A percentile compares a stretch with the other conserved stretches of the same genome.
Conservation (phyloP, 2,113 vertebrate genomes). For the Gymnorhina tibicen region DNA sequence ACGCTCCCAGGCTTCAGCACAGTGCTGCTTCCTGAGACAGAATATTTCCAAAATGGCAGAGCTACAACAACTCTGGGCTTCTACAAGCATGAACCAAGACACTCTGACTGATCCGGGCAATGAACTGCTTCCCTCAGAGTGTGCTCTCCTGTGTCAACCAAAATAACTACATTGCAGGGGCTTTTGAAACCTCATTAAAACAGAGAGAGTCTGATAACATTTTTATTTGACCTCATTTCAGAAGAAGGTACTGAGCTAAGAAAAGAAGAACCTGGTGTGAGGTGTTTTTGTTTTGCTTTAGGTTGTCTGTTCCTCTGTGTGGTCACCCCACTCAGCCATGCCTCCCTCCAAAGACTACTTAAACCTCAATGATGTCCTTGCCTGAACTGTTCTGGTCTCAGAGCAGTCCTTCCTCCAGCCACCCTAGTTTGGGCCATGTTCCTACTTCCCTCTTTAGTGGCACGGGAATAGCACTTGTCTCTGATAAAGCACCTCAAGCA, state of each 20-base stretch:
- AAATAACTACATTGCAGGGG: background rate
- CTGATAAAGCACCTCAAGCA: background rate
- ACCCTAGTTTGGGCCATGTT: background rate
- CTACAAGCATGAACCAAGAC: background rate
- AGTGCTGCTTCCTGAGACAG: background rate
- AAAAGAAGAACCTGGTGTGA: background rate
- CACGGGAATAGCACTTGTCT: background rate
- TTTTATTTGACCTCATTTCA: background rate
- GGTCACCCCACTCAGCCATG: background rate
- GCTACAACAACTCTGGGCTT: background rate
- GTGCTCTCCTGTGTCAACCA: background rate
- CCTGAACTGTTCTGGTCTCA: background rate
- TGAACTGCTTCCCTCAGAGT: background rate
- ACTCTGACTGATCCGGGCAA: accelerated
- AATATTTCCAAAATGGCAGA: background rate
- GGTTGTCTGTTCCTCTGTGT: background rate
- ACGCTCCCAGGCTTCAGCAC: background rate
- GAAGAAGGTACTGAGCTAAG: background rate
- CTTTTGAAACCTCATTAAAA: background rate
- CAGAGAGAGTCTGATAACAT: background rate
- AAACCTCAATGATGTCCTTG: background rate
- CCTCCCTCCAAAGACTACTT: background rate
- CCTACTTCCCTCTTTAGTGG: background rate
- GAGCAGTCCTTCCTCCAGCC: background rate
- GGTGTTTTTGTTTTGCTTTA: background rate